phyloP scores from a whole-genome alignment of 2,797 vertebrate species.

The Oophaga sylvatica region DNA sequence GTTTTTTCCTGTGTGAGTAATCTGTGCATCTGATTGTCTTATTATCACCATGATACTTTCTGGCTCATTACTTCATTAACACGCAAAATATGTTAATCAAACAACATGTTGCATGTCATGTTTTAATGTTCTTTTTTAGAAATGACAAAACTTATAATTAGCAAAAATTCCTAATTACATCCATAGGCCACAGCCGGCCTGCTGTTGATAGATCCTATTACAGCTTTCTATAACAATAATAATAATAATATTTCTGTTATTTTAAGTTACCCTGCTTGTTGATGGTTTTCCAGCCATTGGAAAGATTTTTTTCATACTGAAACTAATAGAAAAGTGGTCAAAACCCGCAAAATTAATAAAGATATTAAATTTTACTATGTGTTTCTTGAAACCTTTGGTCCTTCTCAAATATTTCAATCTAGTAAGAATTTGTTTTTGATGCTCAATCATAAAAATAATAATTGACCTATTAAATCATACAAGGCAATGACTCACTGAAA shows the following conservation, averaged over 20 bases:
- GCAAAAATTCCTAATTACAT: neutral
- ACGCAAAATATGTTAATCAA: neutral
- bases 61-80: neutral
- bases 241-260: neutral
- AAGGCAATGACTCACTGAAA: neutral
- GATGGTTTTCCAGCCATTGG: neutral
- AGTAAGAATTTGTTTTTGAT: neutral
- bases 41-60: neutral
- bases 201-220: neutral
- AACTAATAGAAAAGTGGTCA: neutral
- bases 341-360: too few species aligned
- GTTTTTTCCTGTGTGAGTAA: neutral
- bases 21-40: neutral
- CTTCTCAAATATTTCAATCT: neutral
- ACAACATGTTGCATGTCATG: neutral
- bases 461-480: neutral
- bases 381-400: neutral
- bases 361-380: neutral
- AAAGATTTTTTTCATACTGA: neutral
- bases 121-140: neutral
- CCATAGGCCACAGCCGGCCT: neutral
- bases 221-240: neutral
- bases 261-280: neutral
- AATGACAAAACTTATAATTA: neutral
- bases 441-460: neutral